Percentiles rank a stretch among this genome's conserved stretches.
Conservation (phyloP, 2,888 invertebrate species). For the Strigamia maritima region DNA sequence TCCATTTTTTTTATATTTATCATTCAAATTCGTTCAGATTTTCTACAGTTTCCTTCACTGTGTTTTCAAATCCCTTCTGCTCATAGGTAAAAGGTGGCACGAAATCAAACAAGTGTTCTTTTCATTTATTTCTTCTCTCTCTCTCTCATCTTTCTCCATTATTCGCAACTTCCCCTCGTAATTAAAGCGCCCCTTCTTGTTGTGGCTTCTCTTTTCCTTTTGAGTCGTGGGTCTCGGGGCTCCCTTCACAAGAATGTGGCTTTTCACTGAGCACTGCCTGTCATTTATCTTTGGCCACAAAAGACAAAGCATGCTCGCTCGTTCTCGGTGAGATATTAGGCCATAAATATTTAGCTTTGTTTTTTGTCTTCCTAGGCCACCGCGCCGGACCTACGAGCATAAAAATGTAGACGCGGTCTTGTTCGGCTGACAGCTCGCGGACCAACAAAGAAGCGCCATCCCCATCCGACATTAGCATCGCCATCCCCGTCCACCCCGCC, state of each 20-base stretch:
- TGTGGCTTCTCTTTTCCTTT: slow-evolving; percentile 1
- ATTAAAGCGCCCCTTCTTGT: slow-evolving; percentile 24
- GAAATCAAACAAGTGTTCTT: slow-evolving; percentile 25
- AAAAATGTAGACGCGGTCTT: slow-evolving; percentile 31
- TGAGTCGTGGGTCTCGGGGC: slow-evolving; percentile 4
- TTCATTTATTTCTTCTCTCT: not conserved
- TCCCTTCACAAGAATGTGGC: slow-evolving; percentile 14
- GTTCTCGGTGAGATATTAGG: slow-evolving; percentile 37
- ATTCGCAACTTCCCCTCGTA: slow-evolving; percentile 24
- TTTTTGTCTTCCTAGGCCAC: slow-evolving; percentile 25
- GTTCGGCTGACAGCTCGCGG: slow-evolving; percentile 11
- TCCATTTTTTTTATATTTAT: not conserved
- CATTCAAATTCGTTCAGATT: not conserved
- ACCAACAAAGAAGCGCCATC: slow-evolving; percentile 1
- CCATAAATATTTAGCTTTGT: slow-evolving; percentile 39
- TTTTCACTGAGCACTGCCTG: slow-evolving; percentile 25
- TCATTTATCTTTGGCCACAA: slow-evolving; percentile 35
- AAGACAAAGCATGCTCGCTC: slow-evolving; percentile 36
- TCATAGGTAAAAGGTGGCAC: not conserved
- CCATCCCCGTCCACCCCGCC: not conserved
- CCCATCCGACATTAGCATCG: slow-evolving; percentile 19
- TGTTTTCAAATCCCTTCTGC: not conserved
- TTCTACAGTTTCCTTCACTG: slow-evolving; percentile 4
- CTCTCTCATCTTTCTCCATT: slow-evolving; percentile 27
- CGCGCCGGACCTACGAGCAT: slow-evolving; percentile 25